Evolutionary conservation across 2,113 vertebrate genomes (phyloP), one percentile per base, ranked within the genome.

Genomic region (Ophthalmolycus amberensis): DNA sequence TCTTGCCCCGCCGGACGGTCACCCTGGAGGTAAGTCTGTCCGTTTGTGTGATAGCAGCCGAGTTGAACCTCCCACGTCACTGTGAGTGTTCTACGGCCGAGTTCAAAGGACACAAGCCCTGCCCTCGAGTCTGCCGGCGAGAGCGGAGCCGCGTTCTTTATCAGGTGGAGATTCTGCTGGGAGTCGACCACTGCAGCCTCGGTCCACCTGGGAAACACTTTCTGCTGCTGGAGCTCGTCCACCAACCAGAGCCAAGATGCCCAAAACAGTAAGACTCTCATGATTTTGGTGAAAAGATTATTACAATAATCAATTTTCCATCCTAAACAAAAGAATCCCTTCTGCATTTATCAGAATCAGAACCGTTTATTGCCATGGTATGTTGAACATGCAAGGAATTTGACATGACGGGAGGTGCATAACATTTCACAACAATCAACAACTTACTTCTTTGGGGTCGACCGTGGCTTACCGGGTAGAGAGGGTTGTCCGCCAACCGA

Each of bases 211-310:
- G 89, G 79, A 89, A 88, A 71, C 83, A 48, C 80, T 54, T 71
- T 82, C 59, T 83, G 82, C 85, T 85, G 58, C 82, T 56, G 84
- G 37, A 85, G 72, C 79, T 76, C 77, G 3, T 7, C 60, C 69
- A 50, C 79, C 80, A 25, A 72, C 68, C 69, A 9, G 27, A 76
- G 82, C 88, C 88, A 95, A 93, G 75, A 98, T 98, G 97, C 96
- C 97, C 27, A 97, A 96, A 90, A 96, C 94, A 64, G 97, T 98
- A 92, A 95, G 96, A 81, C 8, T 2, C 8, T 2, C 4, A 1
- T 9, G 0, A 11, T 74, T 72, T 32, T 58, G 4, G 3, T 42
- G 6, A 22, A 2, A 34, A 46, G 15, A 50, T 46, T 25, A 2
- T 22, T 73, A 7, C 40, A 25, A 20, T 6, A 69, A 71, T 68